Conservation (phyloP, 1,140 invertebrate genomes). For the Drosophila bocki region DNA sequence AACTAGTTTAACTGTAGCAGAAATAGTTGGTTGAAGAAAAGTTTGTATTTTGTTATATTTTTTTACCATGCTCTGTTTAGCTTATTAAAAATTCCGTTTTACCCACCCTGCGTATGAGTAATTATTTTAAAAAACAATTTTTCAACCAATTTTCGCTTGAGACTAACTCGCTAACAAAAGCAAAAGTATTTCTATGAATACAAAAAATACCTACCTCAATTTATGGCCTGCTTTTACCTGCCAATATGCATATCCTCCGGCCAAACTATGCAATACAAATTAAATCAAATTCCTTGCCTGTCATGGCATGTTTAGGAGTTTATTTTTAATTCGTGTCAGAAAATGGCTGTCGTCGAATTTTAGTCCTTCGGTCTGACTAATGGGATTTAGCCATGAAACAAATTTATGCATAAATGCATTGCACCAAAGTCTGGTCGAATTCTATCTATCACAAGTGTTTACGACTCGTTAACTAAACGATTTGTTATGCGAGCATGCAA, state of each 20-base stretch:
- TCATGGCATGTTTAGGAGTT: constrained; percentile 7
- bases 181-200: neutral
- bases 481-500: constrained; percentile 25
- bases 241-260: neutral
- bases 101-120: neutral
- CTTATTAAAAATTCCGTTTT: neutral
- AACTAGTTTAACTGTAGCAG: too few relatives aligned
- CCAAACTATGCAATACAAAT: constrained; percentile 4
- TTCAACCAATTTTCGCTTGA: neutral
- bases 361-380: constrained; percentile 7
- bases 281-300: constrained; percentile 6
- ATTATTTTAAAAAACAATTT: neutral
- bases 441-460: constrained; percentile 44
- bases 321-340: constrained; percentile 32
- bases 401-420: constrained; percentile 35
- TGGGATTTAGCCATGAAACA: constrained; percentile 27
- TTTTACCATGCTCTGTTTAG: neutral
- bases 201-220: neutral
- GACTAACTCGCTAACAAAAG: neutral
- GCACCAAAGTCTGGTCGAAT: constrained; percentile 31
- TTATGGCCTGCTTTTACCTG: neutral
- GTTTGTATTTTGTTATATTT: too few relatives aligned
- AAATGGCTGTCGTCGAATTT: constrained; percentile 9
- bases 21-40: neutral
- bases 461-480: constrained; percentile 45